Percentiles rank a stretch among this genome's conserved stretches.
These are phyloP conservation scores for Actinostola sp. DNA, from an alignment of 92 coral and sea anemone genomes.

Conservation along the genomic window DNA sequence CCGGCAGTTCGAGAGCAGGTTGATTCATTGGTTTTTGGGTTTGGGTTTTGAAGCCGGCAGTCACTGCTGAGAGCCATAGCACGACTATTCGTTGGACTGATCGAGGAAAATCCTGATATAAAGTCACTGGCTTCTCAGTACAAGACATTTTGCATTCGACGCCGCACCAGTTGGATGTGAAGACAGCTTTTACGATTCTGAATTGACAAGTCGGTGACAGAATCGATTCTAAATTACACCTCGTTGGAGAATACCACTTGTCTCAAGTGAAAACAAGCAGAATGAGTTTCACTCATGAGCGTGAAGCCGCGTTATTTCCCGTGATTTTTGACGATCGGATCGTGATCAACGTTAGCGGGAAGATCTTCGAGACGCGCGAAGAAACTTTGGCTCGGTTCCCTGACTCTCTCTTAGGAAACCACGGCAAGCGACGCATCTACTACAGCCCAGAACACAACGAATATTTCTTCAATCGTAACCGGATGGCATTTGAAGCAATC, in stretches of 20 bases:
- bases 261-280: neutral
- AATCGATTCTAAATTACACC: neutral
- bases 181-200: too few species aligned
- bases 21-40: conserved; percentile 13
- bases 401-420: conserved; percentile 83
- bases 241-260: neutral
- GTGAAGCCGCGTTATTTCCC: conserved; percentile 18
- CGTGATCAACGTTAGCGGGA: conserved; percentile 97
- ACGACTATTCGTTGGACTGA: too few species aligned
- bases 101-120: too few species aligned
- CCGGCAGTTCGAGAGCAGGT: conserved; percentile 16
- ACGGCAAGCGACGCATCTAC: conserved; percentile 77
- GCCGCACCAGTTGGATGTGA: neutral
- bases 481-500: conserved; percentile 95
- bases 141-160: neutral
- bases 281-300: conserved; percentile 32
- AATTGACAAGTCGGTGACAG: neutral
- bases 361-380: conserved; percentile 90
- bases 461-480: conserved; percentile 94
- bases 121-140: too few species aligned
- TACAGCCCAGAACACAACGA: conserved; percentile 77
- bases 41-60: neutral
- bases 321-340: conserved; percentile 77
- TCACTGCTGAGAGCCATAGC: too few species aligned
- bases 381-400: conserved; percentile 88